phyloP scores from a whole-genome alignment of 2,797 vertebrate genomes.

The Alectoris magna region DNA sequence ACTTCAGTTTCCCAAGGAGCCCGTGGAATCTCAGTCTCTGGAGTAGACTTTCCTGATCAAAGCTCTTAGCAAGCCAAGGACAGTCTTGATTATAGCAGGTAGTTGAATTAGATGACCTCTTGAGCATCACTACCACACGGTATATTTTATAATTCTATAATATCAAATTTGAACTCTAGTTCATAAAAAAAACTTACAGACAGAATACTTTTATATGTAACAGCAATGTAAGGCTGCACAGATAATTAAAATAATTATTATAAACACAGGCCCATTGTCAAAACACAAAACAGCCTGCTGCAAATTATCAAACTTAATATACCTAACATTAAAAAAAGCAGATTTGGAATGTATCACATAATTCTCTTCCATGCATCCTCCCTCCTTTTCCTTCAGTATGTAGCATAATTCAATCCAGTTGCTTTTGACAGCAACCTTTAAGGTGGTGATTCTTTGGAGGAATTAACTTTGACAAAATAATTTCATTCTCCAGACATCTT shows the following conservation, averaged over 20 bases:
- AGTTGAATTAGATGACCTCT: not conserved
- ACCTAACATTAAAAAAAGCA: not conserved
- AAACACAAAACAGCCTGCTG: not conserved
- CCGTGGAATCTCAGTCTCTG: not conserved
- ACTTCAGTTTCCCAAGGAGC: not conserved
- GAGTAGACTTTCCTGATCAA: not conserved
- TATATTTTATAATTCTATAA: not conserved
- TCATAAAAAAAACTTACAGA: not conserved
- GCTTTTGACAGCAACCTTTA: slow-evolving; percentile 71
- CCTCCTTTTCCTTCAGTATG: slow-evolving; percentile 5
- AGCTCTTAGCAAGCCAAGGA: not conserved
- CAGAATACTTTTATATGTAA: not conserved
- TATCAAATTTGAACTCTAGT: not conserved
- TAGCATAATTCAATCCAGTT: slow-evolving; percentile 63
- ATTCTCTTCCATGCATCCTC: slow-evolving; percentile 20
- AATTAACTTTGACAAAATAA: slow-evolving; percentile 78
- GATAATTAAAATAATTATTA: not conserved
- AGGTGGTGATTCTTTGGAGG: slow-evolving; percentile 51
- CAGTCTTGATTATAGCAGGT: not conserved
- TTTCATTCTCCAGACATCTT: slow-evolving; percentile 66
- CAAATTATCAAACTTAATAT: slow-evolving; percentile 34
- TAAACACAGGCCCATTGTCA: not conserved
- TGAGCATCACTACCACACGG: not conserved
- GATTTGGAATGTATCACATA: not conserved
- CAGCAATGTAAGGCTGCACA: not conserved